phyloP scores from a whole-genome alignment of 2,888 invertebrate species.

The Dermolepida albohirtum region DNA sequence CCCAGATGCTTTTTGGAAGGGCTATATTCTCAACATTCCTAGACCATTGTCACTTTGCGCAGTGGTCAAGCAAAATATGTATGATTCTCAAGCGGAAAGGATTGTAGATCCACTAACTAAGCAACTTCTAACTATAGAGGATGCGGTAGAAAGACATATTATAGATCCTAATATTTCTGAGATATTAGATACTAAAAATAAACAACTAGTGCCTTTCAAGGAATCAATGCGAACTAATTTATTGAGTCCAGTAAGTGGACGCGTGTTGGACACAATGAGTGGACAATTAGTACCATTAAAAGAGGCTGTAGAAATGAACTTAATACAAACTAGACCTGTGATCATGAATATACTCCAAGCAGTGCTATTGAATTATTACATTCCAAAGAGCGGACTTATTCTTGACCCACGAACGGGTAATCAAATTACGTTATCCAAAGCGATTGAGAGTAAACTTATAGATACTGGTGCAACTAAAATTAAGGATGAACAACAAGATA shows the following conservation, averaged over 20 bases:
- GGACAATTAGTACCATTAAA: constrained; percentile 77
- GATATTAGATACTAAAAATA: constrained; percentile 81
- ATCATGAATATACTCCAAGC: constrained; percentile 80
- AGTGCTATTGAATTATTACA: constrained; percentile 82
- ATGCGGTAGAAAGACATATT: constrained; percentile 82
- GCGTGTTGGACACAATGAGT: constrained; percentile 78
- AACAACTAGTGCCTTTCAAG: constrained; percentile 78
- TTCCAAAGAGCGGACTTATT: constrained; percentile 78
- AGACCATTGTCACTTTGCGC: constrained; percentile 84
- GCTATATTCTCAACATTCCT: constrained; percentile 75
- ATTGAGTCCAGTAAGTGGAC: constrained; percentile 77
- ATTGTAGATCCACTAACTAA: constrained; percentile 80
- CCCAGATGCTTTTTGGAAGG: constrained; percentile 77
- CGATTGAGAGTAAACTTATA: constrained; percentile 77
- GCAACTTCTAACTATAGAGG: constrained; percentile 78
- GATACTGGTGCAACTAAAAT: constrained; percentile 79
- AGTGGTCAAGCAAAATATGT: constrained; percentile 76
- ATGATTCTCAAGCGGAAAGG: constrained; percentile 76
- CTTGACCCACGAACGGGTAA: constrained; percentile 82
- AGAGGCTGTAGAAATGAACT: constrained; percentile 75
- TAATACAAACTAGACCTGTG: constrained; percentile 76
- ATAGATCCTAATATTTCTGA: constrained; percentile 85
- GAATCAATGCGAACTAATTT: constrained; percentile 80
- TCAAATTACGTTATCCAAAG: constrained; percentile 79
- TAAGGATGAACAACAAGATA: constrained; percentile 77